Evolutionary conservation across 2,113 vertebrate genomes (phyloP).

Genomic region (Thoracochromis brauschi): DNA sequence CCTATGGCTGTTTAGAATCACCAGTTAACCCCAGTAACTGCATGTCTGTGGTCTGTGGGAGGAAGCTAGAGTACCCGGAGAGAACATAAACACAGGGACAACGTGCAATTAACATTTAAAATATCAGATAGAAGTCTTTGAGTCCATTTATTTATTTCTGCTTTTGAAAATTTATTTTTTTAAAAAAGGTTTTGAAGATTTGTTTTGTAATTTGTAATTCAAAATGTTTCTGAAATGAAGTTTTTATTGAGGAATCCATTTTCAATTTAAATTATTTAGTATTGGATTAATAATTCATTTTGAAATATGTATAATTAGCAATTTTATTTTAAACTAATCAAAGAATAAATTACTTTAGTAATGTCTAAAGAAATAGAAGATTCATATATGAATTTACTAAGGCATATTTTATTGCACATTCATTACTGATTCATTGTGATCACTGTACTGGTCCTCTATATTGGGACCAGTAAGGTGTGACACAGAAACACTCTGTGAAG

Average conservation of each 20-base stretch:
- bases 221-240: not conserved
- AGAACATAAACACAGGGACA: not conserved
- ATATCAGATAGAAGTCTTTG: not conserved
- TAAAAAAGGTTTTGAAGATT: rapidly evolving
- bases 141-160: not conserved
- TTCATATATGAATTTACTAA: not conserved
- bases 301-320: not conserved
- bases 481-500: not conserved
- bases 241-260: not conserved
- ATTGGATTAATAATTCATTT: not conserved
- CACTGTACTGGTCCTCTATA: not conserved
- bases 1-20: not conserved
- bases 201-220: not conserved
- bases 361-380: not conserved
- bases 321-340: not conserved
- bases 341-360: not conserved
- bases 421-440: not conserved
- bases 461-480: not conserved
- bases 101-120: not conserved
- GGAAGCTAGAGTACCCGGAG: not conserved
- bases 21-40: not conserved
- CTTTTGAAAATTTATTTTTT: not conserved
- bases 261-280: not conserved
- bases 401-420: not conserved
- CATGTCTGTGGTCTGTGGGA: not conserved